Evolutionary conservation across 2,113 vertebrate species (phyloP), one percentile per base, ranked within the genome.

Genomic region (Solea senegalensis): DNA sequence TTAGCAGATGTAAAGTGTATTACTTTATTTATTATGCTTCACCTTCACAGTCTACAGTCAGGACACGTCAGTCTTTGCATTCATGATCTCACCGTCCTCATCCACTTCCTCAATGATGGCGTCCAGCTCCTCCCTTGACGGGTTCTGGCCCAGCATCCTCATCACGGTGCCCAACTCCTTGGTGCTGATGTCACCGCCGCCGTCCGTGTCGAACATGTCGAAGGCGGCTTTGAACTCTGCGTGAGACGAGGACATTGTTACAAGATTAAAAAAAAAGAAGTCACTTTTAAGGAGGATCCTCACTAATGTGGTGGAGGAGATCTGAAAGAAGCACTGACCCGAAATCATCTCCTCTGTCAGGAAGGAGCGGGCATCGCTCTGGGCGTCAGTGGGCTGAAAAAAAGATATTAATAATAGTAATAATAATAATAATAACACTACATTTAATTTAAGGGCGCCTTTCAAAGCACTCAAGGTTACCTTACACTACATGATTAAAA

Each of bases 71-170:
- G 21, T 21, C 21, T 21, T 21, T 21, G 21, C 21, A 21, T 21
- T 21, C 28, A 26, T 4, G 34, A 49, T 45, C 95, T 96, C 90
- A 99, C 96, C 97, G 0, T 99, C 98, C 86, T 99, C 97, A 1
- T 99, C 97, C 63, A 98, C 97, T 90, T 98, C 97, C 91, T 98
- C 97, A 2, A 99, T 99, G 95, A 99, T 99, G 93, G 96, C 97
- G 0, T 97, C 96, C 94, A 99, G 46, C 94, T 99, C 97, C 87
- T 99, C 96, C 74, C 97, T 97, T 62, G 96, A 96, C 67, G 98
- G 98, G 26, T 95, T 98, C 92, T 99, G 98, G 14, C 97, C 98
- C 90, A 99, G 82, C 95, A 99, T 98, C 92, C 95, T 95, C 98
- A 99, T 99, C 81, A 99, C 97, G 0, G 93, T 95, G 53, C 97